A percentile compares a stretch with the other conserved stretches of the same genome.
phyloP scores from a whole-genome alignment of 2,888 invertebrate species.

The Mythimna impura region DNA sequence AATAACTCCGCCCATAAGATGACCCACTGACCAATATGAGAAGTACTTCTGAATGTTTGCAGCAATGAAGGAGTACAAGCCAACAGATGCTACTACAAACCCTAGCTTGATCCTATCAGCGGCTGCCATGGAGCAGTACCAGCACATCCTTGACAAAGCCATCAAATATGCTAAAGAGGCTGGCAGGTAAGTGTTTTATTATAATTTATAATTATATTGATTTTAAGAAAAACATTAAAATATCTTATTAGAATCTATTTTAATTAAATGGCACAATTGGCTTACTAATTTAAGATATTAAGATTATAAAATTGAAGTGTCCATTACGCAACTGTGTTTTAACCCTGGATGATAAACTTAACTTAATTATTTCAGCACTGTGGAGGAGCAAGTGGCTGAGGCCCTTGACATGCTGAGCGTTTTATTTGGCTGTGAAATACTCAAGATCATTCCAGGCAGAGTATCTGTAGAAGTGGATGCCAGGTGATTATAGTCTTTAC shows the following conservation, averaged over 20 bases:
- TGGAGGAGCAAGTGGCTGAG: slow-evolving; percentile 94
- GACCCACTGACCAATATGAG: too few species aligned
- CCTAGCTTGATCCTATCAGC: slow-evolving; percentile 99
- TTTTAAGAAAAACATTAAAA: background rate
- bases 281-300: background rate
- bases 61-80: slow-evolving; percentile 99
- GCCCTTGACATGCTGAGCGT: slow-evolving; percentile 98
- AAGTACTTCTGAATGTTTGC: slow-evolving; percentile 58
- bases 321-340: background rate
- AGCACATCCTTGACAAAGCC: slow-evolving; percentile 96
- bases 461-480: slow-evolving; percentile 99
- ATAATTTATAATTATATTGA: background rate
- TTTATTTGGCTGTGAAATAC: slow-evolving; percentile 98
- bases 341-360: background rate
- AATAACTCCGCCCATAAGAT: too few species aligned
- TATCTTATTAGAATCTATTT: background rate
- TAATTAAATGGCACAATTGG: background rate
- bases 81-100: slow-evolving; percentile 99
- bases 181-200: slow-evolving; percentile 77
- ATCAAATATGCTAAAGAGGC: slow-evolving; percentile 94
- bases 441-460: slow-evolving; percentile 99
- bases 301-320: background rate
- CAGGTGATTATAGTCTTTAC: slow-evolving; percentile 87
- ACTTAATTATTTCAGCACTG: slow-evolving; percentile 85
- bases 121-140: slow-evolving; percentile 98